These are phyloP conservation scores for Stichodactyla mertensii DNA, from an alignment of 64 coral and sea anemone genomes.

Conservation along the genomic window DNA sequence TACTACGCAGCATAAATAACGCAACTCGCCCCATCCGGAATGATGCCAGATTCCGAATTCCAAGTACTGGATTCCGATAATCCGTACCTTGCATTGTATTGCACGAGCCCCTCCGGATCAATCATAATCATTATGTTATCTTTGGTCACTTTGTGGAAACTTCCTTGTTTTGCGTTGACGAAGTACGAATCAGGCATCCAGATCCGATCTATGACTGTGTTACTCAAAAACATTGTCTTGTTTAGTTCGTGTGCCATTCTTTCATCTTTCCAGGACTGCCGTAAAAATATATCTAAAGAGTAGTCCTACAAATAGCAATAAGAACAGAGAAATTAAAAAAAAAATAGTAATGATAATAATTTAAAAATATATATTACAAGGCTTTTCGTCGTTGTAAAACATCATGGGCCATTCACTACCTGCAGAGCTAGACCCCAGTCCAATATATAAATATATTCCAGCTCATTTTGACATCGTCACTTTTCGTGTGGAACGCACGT, in stretches of 20 bases:
- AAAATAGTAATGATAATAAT: too few species aligned
- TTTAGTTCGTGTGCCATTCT: conserved; percentile 79
- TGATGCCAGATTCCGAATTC: too few species aligned
- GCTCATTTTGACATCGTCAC: too few species aligned
- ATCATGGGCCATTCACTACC: too few species aligned
- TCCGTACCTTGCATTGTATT: conserved; percentile 78
- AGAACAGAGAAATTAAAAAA: not conserved
- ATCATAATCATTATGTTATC: conserved; percentile 94
- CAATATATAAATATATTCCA: too few species aligned
- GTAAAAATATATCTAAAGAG: conserved; percentile 76
- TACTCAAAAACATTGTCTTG: conserved; percentile 75
- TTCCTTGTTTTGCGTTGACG: conserved; percentile 92
- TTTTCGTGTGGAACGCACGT: too few species aligned
- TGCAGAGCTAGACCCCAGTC: too few species aligned
- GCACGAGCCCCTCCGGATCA: conserved; percentile 51
- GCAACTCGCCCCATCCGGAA: too few species aligned
- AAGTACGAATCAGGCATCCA: conserved; percentile 99
- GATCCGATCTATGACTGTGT: conserved; percentile 79
- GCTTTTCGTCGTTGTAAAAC: not conserved
- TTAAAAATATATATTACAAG: too few species aligned
- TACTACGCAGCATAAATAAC: too few species aligned
- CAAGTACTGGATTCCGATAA: too few species aligned
- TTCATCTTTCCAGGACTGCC: conserved; percentile 76
- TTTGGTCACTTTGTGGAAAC: conserved; percentile 77
- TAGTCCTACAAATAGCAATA: conserved; percentile 41